Conservation (phyloP, 1,140 invertebrate species). For the Akabosia matsudoensis region DNA sequence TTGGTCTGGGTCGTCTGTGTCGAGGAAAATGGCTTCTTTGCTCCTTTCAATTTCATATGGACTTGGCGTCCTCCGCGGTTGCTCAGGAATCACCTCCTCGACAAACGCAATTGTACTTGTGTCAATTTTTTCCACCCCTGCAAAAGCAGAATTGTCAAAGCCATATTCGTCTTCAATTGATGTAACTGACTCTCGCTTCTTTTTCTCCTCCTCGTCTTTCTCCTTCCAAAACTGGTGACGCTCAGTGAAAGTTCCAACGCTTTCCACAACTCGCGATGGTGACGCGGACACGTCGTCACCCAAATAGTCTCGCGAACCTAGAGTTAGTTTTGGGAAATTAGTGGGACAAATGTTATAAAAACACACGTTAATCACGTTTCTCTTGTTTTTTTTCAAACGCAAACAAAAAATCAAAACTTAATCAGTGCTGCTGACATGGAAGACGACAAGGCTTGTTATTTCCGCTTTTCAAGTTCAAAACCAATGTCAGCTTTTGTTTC, state of each 20-base stretch:
- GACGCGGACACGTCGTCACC: conserved; percentile 41
- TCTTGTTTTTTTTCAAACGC: background rate
- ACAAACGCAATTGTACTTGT: conserved; percentile 26
- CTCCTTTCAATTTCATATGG: conserved; percentile 44
- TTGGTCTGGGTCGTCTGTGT: conserved; percentile 37
- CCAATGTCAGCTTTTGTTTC: too few species aligned
- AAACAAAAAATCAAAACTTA: too few species aligned
- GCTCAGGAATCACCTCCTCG: conserved; percentile 5
- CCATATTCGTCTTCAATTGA: conserved; percentile 43
- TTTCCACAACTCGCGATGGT: conserved; percentile 43
- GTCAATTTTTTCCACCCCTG: conserved; percentile 53
- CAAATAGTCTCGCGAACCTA: conserved; percentile 5
- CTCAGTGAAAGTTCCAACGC: conserved; percentile 38
- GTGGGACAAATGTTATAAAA: background rate
- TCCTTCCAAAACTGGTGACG: conserved; percentile 41
- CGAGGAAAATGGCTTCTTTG: conserved; percentile 42
- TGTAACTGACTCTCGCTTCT: conserved; percentile 41
- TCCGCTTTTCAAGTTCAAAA: too few species aligned
- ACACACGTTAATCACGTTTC: background rate
- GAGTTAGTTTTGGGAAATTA: conserved; percentile 10
- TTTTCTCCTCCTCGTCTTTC: conserved; percentile 41
- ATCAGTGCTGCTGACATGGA: too few species aligned
- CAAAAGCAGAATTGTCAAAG: conserved; percentile 57
- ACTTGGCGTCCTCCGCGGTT: conserved; percentile 34
- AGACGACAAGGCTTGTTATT: too few species aligned